Base-by-base conservation (phyloP, 2,113 vertebrate species). In the Cinclus cinclus region DNA sequence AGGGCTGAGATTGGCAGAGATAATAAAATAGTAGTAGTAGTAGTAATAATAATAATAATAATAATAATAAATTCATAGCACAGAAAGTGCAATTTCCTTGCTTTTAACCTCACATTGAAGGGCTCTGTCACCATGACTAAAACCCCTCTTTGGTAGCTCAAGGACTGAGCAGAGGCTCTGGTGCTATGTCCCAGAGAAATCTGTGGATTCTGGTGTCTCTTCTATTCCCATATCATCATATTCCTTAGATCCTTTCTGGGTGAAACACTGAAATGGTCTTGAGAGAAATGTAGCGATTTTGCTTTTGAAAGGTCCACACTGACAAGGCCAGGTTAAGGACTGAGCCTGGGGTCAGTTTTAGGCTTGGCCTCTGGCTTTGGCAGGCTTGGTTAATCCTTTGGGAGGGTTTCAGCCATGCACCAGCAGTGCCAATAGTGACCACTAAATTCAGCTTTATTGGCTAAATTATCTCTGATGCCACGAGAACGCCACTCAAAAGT, bases 381-480 rank as follows among this genome's bases (percentile, higher is more conserved):
- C 47, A 62, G 75, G 25, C 59, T 77, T 3, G 0, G 19, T 77
- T 92, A 70, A 50, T 84, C 77, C 91, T 94, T 42, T 41, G 69
- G 78, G 33, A 84, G 30, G 39, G 58, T 88, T 95, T 80, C n/a
- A 77, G 55, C 79, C 75, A 39, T 0, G 0, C 39, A 15, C 0
- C 63, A 53, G 4, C 18, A 69, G 15, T 88, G 60, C 71, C 75
- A 59, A 6, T 1, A 49, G 60, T 83, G 74, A 77, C 89, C 79
- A 67, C 79, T 77, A 4, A 80, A 87, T 63, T 90, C 39, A 11
- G 22, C 39, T 93, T 83, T 68, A 63, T 67, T 81, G 83, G 68
- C 86, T 94, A 90, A 74, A 18, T 86, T 94, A 63, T 94, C 82
- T 95, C 75, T 90, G 79, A 83, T 97, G 85, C 86, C 92, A 86